These are phyloP conservation scores for Tachina grossa DNA, from an alignment of 2,888 invertebrate genomes.

Conservation along the genomic window DNA sequence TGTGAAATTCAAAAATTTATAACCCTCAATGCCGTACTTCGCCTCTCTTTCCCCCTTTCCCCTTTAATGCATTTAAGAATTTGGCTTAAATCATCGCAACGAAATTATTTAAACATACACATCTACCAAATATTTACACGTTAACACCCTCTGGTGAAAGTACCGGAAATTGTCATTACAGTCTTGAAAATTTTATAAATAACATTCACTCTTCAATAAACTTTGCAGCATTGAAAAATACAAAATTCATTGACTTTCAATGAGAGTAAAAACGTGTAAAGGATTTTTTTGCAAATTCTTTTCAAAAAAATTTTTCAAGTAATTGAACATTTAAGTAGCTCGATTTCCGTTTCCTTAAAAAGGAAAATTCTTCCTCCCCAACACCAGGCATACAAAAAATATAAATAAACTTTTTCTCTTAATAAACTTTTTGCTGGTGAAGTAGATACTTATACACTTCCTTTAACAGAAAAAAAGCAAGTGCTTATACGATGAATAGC, in stretches of 20 bases:
- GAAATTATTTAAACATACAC: slow-evolving; percentile 42
- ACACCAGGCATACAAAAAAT: not conserved
- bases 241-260: slow-evolving; percentile 2
- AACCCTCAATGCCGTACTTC: not conserved
- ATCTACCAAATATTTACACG: slow-evolving; percentile 25
- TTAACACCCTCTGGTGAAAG: not conserved
- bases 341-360: slow-evolving; percentile 62
- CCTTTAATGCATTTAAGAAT: not conserved
- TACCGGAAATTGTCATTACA: slow-evolving; percentile 22
- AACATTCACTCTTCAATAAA: slow-evolving; percentile 35
- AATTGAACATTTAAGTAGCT: slow-evolving; percentile 70
- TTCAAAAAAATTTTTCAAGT: slow-evolving; percentile 46
- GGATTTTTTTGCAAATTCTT: not conserved
- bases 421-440: not conserved
- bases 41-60: not conserved
- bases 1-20: not conserved
- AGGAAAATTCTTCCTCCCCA: not conserved
- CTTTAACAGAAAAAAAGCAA: slow-evolving; percentile 4
- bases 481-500: slow-evolving; percentile 7
- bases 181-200: slow-evolving; percentile 36
- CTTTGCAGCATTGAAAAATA: not conserved
- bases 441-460: slow-evolving; percentile 27
- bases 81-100: not conserved
- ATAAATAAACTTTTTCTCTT: not conserved
- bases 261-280: not conserved